Base-by-base conservation (phyloP, 2,113 vertebrate species). In the Thymallus thymallus region DNA sequence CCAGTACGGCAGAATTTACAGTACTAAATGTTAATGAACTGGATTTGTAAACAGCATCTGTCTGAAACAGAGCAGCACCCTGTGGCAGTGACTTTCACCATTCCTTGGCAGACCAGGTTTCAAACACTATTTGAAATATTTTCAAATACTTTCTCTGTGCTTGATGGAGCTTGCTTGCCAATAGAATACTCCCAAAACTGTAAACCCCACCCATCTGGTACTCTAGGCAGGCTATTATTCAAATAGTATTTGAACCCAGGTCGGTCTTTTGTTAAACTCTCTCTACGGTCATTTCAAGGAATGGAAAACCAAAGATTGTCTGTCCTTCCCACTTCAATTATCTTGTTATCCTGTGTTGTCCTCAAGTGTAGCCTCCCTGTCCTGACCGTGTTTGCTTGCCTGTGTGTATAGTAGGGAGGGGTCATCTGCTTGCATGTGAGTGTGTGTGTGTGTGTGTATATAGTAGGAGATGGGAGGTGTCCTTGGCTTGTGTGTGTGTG, bases 331-430 rank as follows among this genome's bases (percentile, higher is more conserved):
- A 68, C 22, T 41, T 74, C 60, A 70, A 69, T 65, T 41, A 70
- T 74, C 26, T 56, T 20, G 51, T 73, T 32, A 64, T 60, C 45
- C 22, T 51, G 16, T 63, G 55, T 78, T 74, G 45, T 74, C 30
- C 41, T 55, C 26, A 20, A 63, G 29, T 35, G 56, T 60, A 51
- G 48, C 56, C n/a, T n/a, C 56, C 56, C n/a, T n/a, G 13, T 60
- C 56, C 18, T 20, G 51, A 55, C 20, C 14, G 4, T 55, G 51
- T 55, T 14, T 20, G 51, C 20, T 55, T 60, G 56, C 16, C 20
- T 60, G 41, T 51, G 41, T 69, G 51, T 35, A 56, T 9, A 69
- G 64, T 23, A 14, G 6, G 58, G 63, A 48, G 45, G 22, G 32
- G 32, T 20, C 20, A 55, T 32, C 56, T 60, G 56, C 6, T 23